phyloP scores from a whole-genome alignment of 2,113 vertebrate species.

The Embiotoca jacksoni region DNA sequence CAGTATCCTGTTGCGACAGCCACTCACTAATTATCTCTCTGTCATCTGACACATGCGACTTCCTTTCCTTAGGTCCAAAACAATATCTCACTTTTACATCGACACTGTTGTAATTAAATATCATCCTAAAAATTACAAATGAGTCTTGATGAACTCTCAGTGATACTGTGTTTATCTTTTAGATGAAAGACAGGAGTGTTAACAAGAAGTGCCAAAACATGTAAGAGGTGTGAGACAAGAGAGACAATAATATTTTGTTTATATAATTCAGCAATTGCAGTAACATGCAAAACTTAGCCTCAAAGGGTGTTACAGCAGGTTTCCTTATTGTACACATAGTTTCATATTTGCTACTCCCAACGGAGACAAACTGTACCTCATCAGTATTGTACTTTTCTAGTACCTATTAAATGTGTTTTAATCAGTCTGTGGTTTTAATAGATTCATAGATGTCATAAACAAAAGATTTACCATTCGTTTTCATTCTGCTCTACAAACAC shows the following conservation, averaged over 20 bases:
- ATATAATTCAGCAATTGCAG: not conserved
- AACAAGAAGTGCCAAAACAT: not conserved
- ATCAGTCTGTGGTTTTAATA: not conserved
- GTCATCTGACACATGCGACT: slow-evolving; percentile 36
- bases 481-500: not conserved
- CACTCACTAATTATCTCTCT: slow-evolving; percentile 63
- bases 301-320: not conserved
- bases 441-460: not conserved
- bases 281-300: not conserved
- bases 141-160: too few species aligned
- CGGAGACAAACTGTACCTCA: too few species aligned
- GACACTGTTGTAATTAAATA: slow-evolving; percentile 7
- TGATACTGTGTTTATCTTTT: not conserved
- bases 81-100: slow-evolving; percentile 25
- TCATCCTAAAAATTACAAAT: not conserved
- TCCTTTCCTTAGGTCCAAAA: slow-evolving; percentile 21
- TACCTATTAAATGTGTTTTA: too few species aligned
- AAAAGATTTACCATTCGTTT: not conserved
- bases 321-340: too few species aligned
- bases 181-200: not conserved
- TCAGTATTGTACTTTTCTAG: too few species aligned
- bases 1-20: slow-evolving; percentile 74
- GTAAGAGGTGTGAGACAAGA: not conserved
- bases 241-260: not conserved
- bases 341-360: too few species aligned